Evolutionary conservation across 1,140 invertebrate genomes (phyloP), one percentile per base, ranked within the genome.

Genomic region (Alviniconcha marisindica): DNA sequence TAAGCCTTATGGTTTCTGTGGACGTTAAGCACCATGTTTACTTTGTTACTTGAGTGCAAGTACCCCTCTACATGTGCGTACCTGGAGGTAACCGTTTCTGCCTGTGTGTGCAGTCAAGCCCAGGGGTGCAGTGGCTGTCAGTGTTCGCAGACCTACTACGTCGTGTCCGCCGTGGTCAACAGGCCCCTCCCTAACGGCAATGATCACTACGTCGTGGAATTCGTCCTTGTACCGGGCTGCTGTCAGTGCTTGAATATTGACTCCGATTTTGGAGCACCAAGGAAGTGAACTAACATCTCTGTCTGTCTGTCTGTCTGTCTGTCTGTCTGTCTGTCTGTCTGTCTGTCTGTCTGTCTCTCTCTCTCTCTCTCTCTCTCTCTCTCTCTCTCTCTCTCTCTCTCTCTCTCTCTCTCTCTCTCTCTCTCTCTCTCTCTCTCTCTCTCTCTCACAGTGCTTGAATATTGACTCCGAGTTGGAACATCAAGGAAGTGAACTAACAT

Each of bases 71-170:
- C n/a, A n/a, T n/a, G n/a, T n/a, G n/a, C n/a, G n/a, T n/a, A n/a
- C n/a, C n/a, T n/a, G n/a, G n/a, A n/a, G n/a, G n/a, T n/a, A 51
- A 51, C 48, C 24, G 56, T 28, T 60, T 60, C 24, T 60, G 56
- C 24, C 4, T 60, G 15, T 60, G 15, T 28, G 4, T 60, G 18
- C 69, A 71, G 69, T 24, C 69, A 71, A 40, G 69, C 69, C 1
- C 36, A 40, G 69, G 28, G 36, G 1, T 71, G 69, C 69, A 71
- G 33, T 1, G 69, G 69, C 5, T 71, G 69, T 21, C 69, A 71
- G 69, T 71, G 69, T 18, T 14, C 69, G 4, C 69, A 71, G 69
- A 71, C 69, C 2, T 71, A 71, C 24, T 71, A 71, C 69, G 36
- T 40, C 10, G 24, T 24, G 36, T 71, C 69, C 7, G 69, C 69